A percentile compares a stretch with the other conserved stretches of the same genome.
These are phyloP conservation scores for Channallabes apus DNA, from an alignment of 2,797 vertebrate genomes.

Conservation along the genomic window DNA sequence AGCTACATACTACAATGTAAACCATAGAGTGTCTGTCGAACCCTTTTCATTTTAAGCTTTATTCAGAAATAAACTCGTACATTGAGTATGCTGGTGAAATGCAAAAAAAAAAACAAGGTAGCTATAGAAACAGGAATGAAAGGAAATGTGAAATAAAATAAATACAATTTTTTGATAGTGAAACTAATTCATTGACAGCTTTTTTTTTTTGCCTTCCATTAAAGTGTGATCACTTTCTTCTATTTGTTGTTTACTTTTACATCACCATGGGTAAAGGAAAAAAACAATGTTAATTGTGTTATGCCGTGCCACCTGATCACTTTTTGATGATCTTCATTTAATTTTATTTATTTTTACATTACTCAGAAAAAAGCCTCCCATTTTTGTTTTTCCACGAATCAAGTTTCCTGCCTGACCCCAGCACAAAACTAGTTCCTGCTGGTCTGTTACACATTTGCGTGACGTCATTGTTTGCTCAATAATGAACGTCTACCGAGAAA, in stretches of 20 bases:
- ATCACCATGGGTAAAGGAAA: neutral
- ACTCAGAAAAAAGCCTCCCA: no score
- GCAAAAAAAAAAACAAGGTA: neutral
- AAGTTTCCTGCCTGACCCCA: neutral
- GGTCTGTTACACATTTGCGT: neutral
- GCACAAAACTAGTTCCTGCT: neutral
- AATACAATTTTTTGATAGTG: neutral
- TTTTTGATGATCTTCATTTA: neutral
- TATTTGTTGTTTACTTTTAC: neutral
- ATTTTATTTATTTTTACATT: neutral
- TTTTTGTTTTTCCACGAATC: neutral
- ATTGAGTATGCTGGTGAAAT: neutral
- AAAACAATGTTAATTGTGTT: neutral
- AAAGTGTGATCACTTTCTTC: neutral
- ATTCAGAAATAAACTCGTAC: neutral
- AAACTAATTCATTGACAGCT: neutral
- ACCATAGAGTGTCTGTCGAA: neutral
- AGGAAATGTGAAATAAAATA: neutral
- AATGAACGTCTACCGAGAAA: constrained; percentile 10
- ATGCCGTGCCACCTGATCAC: no score
- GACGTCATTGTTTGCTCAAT: neutral
- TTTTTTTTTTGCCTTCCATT: neutral
- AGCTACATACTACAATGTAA: neutral
- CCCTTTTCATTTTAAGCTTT: neutral
- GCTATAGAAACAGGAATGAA: neutral